Conservation (phyloP, 2,888 invertebrate genomes). For the Xylophagus ater region DNA sequence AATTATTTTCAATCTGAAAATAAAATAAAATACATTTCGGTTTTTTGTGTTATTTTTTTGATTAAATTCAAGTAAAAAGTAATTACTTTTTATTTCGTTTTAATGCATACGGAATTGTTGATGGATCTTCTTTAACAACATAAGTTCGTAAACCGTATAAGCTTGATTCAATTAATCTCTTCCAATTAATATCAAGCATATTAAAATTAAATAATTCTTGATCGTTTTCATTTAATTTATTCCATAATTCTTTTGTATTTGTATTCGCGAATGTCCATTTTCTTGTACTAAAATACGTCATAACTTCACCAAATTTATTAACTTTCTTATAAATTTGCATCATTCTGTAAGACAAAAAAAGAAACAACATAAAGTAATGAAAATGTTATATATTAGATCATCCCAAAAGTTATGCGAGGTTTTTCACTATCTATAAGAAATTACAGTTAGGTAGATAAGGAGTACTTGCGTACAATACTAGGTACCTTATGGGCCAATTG, state of each 20-base stretch:
- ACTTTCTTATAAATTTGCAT: conserved; percentile 67
- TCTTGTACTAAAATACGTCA: conserved; percentile 63
- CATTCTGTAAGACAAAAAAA: conserved; percentile 46
- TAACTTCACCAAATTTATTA: conserved; percentile 59
- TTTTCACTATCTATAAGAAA: too few species aligned
- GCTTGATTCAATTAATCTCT: conserved; percentile 39
- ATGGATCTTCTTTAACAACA: conserved; percentile 65
- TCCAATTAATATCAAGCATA: conserved; percentile 61
- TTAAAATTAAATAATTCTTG: conserved; percentile 58
- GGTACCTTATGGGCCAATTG: too few species aligned
- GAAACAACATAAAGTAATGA: not conserved
- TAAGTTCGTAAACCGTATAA: conserved; percentile 62
- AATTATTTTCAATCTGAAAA: conserved; percentile 18
- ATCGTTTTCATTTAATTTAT: conserved; percentile 34
- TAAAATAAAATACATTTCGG: conserved; percentile 4
- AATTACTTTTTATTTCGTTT: conserved; percentile 48
- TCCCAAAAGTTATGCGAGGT: not conserved
- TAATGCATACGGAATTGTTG: conserved; percentile 51
- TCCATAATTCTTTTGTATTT: conserved; percentile 43
- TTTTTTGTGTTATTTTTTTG: not conserved
- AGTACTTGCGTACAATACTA: too few species aligned
- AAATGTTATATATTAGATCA: not conserved
- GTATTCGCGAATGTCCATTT: conserved; percentile 59
- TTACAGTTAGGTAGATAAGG: too few species aligned
- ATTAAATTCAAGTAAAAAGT: too few species aligned